Evolutionary conservation across 2,888 invertebrate species (phyloP).

Genomic region (Oscheius onirici): DNA sequence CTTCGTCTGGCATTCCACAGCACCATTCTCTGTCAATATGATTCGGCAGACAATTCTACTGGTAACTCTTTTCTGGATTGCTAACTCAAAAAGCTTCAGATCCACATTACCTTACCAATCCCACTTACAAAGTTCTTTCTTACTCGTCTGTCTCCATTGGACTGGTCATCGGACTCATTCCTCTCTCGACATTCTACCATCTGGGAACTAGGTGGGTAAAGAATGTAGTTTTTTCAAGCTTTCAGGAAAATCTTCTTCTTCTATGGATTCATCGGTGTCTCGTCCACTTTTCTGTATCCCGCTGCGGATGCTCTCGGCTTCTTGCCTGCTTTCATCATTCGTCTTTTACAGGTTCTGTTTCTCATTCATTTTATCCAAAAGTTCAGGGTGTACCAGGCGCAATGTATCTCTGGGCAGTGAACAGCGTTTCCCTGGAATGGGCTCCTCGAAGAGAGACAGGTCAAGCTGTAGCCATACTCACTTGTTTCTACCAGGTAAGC

Average conservation of each 20-base stretch:
- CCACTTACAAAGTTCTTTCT: conserved; percentile 36
- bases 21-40: conserved; percentile 47
- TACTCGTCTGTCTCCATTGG: conserved; percentile 48
- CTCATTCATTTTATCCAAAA: not conserved
- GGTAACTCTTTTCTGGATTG: not conserved
- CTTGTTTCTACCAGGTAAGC: conserved; percentile 40
- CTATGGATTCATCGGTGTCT: conserved; percentile 40
- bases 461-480: conserved; percentile 43
- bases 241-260: conserved; percentile 40
- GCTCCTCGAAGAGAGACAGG: conserved; percentile 42
- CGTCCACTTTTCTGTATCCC: conserved; percentile 41
- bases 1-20: conserved; percentile 50
- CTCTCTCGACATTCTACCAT: conserved; percentile 37
- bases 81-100: conserved; percentile 29
- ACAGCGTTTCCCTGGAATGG: conserved; percentile 47
- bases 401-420: conserved; percentile 43
- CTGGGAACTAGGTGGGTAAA: conserved; percentile 40
- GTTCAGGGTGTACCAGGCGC: conserved; percentile 43
- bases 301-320: conserved; percentile 38
- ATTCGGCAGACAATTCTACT: conserved; percentile 34
- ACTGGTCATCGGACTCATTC: conserved; percentile 41
- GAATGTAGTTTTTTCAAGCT: not conserved
- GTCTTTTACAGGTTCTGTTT: conserved; percentile 30
- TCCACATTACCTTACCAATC: conserved; percentile 37
- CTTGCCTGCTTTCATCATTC: conserved; percentile 37